Conservation (phyloP, 2,888 invertebrate genomes). For the Rhimphoctona megacephalus region DNA sequence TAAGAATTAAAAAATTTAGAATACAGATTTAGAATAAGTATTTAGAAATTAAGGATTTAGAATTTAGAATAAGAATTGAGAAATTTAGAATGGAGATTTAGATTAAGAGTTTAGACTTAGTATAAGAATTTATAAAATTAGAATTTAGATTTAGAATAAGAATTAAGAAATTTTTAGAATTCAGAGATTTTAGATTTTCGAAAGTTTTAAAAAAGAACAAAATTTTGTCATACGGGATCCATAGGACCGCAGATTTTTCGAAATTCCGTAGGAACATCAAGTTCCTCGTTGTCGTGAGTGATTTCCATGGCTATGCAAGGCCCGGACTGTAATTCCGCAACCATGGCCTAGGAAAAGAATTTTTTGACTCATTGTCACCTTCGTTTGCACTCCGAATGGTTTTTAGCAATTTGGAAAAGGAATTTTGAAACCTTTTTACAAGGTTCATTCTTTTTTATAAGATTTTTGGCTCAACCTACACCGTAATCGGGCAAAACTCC, state of each 20-base stretch:
- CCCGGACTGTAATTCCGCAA: constrained; percentile 93
- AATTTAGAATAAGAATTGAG: too few relatives aligned
- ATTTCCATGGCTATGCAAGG: constrained; percentile 95
- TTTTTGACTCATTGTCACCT: not conserved
- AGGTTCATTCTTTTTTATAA: not conserved
- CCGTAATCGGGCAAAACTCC: constrained; percentile 93
- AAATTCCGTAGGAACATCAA: constrained; percentile 90
- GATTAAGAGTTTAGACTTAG: too few relatives aligned
- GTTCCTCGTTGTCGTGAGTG: constrained; percentile 87
- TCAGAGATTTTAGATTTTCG: not conserved
- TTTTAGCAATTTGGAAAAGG: not conserved
- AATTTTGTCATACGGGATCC: constrained; percentile 90
- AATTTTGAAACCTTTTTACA: not conserved
- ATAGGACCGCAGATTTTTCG: constrained; percentile 94
- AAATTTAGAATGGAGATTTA: too few relatives aligned
- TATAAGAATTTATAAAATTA: too few relatives aligned
- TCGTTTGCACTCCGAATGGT: not conserved
- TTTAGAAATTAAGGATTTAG: too few relatives aligned
- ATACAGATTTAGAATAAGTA: too few relatives aligned
- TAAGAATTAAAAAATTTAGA: not conserved
- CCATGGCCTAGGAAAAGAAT: constrained; percentile 89
- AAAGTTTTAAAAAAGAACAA: not conserved
- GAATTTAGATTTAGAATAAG: too few relatives aligned
- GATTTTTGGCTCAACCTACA: constrained; percentile 83
- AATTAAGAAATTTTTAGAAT: too few relatives aligned